Percentiles rank a stretch among this genome's conserved stretches.
Evolutionary conservation across 2,797 vertebrate genomes (phyloP).

Genomic region (Cossypha heuglini): DNA sequence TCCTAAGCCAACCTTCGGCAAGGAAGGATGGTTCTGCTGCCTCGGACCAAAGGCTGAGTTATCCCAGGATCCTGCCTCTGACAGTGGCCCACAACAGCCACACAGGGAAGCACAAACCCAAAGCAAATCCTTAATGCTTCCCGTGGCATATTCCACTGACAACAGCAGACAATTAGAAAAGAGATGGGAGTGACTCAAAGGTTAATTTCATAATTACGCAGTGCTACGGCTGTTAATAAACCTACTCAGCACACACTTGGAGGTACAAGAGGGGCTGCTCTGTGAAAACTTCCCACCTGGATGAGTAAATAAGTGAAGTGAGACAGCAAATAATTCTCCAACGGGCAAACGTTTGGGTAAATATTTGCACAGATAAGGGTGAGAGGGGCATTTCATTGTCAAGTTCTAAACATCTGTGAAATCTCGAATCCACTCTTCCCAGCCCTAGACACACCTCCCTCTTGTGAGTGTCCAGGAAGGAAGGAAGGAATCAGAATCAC

Average conservation of each 20-base stretch:
- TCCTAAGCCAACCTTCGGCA: background rate
- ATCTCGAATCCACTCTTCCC: background rate
- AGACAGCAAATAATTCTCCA: background rate
- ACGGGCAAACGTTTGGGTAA: background rate
- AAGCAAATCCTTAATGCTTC: background rate
- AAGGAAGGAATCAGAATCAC: background rate
- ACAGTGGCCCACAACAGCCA: background rate
- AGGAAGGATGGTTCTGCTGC: background rate
- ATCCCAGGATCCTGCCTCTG: background rate
- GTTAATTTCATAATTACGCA: background rate
- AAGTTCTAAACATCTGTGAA: background rate
- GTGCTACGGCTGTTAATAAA: background rate
- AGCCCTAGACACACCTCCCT: background rate
- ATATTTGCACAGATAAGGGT: background rate
- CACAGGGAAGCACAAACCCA: background rate
- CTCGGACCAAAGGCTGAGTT: rapidly evolving
- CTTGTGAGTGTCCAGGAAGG: background rate
- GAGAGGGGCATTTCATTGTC: background rate
- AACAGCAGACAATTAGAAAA: background rate
- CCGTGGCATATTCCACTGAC: background rate
- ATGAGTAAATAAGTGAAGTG: background rate
- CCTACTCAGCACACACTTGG: background rate
- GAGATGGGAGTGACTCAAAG: background rate
- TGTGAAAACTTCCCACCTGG: background rate
- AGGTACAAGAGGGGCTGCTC: background rate